Base-by-base conservation (phyloP, 2,113 vertebrate genomes). In the Python bivittatus region DNA sequence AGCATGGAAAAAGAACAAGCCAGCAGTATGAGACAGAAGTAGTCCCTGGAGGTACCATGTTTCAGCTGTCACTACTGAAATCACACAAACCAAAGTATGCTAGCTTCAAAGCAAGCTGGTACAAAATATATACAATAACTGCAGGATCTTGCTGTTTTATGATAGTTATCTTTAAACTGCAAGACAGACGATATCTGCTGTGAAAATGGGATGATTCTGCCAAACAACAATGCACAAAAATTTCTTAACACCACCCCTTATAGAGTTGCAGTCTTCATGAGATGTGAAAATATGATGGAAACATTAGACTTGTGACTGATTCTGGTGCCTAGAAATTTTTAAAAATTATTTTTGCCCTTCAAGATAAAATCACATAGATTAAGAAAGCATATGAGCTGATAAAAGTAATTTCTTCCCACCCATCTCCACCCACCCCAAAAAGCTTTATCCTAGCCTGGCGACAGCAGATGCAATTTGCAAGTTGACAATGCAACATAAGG, bases 51-150 rank as follows among this genome's bases (percentile, higher is more conserved):
- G 91, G 85, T 84, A 88, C 44, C 48, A 44, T 88, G 13, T 84
- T 92, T 92, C 91, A 84, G 93, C 85, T 84, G 91, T 88, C 88
- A 44, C 88, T 94, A 88, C 33, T 56, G 48, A 90, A 94, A 92
- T 89, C 88, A 84, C 91, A 92, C 57, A 92, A 72, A 94, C 54
- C 85, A 84, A 92, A 48, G 85, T 58, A 88, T 88, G 88, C 84
- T 61, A 90, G 90, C 91, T 94, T 94, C 91, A 94, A 94, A 94
- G 93, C 56, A 38, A 92, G 57, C 57, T 22, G 85, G 91, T 90
- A 94, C 33, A 90, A 92, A 92, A 94, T 33, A 57, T 56, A 38
- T 84, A 56, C 91, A 87, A 56, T 86, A 72, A 85, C 60, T 86
- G 90, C 83, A 89, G 53, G 83, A 57, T 64, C 85, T 86, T 90